phyloP scores from a whole-genome alignment of 2,113 vertebrate genomes.

The Anguilla japonica region DNA sequence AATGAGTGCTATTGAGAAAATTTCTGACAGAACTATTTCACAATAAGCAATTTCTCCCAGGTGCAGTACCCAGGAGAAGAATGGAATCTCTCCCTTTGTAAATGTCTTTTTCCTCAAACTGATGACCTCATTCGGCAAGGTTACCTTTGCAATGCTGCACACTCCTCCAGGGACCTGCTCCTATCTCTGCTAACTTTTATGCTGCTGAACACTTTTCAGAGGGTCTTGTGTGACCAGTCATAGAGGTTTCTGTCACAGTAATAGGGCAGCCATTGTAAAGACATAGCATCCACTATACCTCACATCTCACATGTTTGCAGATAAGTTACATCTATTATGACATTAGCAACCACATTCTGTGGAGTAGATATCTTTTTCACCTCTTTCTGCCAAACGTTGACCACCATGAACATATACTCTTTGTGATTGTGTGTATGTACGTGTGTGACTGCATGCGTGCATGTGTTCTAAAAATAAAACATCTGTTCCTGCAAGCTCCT shows the following conservation, averaged over 20 bases:
- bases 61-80: not conserved
- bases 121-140: conserved; percentile 1
- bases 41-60: not conserved
- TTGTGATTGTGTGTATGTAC: not conserved
- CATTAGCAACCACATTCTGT: not conserved
- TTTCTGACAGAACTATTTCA: not conserved
- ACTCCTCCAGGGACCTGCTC: not conserved
- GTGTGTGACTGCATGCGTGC: not conserved
- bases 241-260: not conserved
- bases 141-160: not conserved
- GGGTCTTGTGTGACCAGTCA: not conserved
- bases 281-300: not conserved
- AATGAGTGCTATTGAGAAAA: not conserved
- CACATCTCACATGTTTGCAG: not conserved
- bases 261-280: not conserved
- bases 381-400: not conserved
- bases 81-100: not conserved
- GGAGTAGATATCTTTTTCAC: not conserved
- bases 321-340: not conserved
- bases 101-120: not conserved
- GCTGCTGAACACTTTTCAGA: not conserved
- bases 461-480: conserved; percentile 7
- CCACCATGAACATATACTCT: not conserved
- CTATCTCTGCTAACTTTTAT: not conserved
- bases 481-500: not conserved